Evolutionary conservation across 2,797 vertebrate genomes (phyloP).

Genomic region (Adrianichthys oophorus): DNA sequence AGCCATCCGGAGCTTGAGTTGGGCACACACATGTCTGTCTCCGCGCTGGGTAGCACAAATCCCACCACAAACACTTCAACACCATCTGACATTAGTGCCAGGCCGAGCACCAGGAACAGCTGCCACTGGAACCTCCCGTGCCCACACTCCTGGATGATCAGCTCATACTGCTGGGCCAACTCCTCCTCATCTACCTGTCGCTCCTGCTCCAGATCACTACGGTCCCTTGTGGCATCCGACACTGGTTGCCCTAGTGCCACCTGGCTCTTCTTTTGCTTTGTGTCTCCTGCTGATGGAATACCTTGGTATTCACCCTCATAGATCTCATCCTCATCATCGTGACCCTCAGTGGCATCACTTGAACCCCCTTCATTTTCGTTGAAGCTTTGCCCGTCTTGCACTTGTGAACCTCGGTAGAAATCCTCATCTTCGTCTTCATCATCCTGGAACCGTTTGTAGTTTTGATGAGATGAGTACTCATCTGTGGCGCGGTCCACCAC

Average conservation of each 20-base stretch:
- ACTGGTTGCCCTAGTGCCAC: constrained; percentile 77
- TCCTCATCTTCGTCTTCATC: constrained; percentile 81
- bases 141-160: constrained; percentile 97
- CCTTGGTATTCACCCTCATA: constrained; percentile 98
- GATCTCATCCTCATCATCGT: constrained; percentile 95
- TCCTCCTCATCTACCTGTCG: constrained; percentile 92
- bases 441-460: constrained; percentile 87
- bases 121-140: constrained; percentile 97
- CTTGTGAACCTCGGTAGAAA: constrained; percentile 76
- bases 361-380: constrained; percentile 88
- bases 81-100: constrained; percentile 96
- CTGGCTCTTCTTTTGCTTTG: constrained; percentile 76
- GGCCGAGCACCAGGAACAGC: constrained; percentile 93
- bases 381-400: constrained; percentile 68
- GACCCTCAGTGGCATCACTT: constrained; percentile 96
- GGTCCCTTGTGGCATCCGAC: constrained; percentile 81
- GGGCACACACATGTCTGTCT: constrained; percentile 95
- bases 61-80: constrained; percentile 97
- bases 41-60: constrained; percentile 94
- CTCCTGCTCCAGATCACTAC: constrained; percentile 86
- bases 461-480: constrained; percentile 84
- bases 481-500: constrained; percentile 86
- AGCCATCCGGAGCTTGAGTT: constrained; percentile 95
- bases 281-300: constrained; percentile 77
- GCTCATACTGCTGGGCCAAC: constrained; percentile 93